These are phyloP conservation scores for Pantelozetes paolii DNA, from an alignment of 2,888 invertebrate species.

Conservation along the genomic window DNA sequence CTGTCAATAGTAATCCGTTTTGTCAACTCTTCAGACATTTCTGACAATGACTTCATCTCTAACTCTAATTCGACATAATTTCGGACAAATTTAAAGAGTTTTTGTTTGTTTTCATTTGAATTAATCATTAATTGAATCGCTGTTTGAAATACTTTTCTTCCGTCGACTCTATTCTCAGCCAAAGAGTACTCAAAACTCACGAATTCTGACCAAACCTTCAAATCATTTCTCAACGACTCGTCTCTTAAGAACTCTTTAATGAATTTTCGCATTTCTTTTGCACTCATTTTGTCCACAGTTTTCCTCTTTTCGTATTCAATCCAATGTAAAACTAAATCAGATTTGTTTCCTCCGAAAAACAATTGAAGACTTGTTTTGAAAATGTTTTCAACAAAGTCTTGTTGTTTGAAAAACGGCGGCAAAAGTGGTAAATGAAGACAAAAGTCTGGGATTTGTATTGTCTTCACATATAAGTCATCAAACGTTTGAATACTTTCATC, in stretches of 20 bases:
- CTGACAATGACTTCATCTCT: not conserved
- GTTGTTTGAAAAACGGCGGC: not conserved
- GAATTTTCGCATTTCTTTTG: constrained; percentile 22
- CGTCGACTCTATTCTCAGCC: constrained; percentile 50
- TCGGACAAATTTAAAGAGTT: constrained; percentile 35
- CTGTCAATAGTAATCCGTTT: not conserved
- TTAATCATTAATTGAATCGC: constrained; percentile 42
- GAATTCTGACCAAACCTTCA: constrained; percentile 52
- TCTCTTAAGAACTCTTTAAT: constrained; percentile 50
- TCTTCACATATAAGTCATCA: not conserved
- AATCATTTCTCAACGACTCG: constrained; percentile 51
- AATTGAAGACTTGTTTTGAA: constrained; percentile 18
- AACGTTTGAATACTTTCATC: not conserved
- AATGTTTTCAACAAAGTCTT: constrained; percentile 40
- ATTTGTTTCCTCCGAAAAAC: constrained; percentile 39
- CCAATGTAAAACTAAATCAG: constrained; percentile 34
- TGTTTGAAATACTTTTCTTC: constrained; percentile 49
- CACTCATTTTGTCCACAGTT: not conserved
- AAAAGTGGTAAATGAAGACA: not conserved
- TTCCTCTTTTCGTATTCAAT: constrained; percentile 28
- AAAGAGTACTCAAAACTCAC: constrained; percentile 50
- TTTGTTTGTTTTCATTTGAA: constrained; percentile 11
- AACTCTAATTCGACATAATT: constrained; percentile 5
- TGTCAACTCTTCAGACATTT: not conserved
- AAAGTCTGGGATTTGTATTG: not conserved